Percentiles rank a stretch among this genome's conserved stretches.
Evolutionary conservation across 2,888 invertebrate species (phyloP).

Genomic region (Cheilosia soror): DNA sequence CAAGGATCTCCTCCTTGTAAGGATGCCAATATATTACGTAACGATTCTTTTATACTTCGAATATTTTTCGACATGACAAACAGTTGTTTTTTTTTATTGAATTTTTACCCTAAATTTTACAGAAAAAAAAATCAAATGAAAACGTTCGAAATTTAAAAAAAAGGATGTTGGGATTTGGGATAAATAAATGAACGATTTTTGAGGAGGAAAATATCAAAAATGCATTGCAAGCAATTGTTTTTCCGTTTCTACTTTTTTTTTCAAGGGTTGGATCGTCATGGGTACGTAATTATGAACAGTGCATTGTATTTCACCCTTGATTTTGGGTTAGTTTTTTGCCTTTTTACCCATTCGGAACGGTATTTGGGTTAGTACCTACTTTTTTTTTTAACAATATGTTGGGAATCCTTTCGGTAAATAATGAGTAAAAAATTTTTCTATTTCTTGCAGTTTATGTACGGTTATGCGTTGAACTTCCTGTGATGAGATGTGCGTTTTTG

Average conservation of each 20-base stretch:
- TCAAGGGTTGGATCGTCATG: constrained; percentile 40
- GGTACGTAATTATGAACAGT: constrained; percentile 21
- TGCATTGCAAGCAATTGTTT: constrained; percentile 37
- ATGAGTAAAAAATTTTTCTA: too few relatives aligned
- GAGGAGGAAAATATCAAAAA: constrained; percentile 36
- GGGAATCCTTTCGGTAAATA: constrained; percentile 12
- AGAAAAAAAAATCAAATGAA: not conserved
- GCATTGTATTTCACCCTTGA: constrained; percentile 14
- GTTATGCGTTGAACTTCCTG: constrained; percentile 18
- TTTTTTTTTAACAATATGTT: not conserved
- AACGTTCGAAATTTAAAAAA: constrained; percentile 46
- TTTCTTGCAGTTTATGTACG: not conserved
- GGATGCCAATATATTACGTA: constrained; percentile 49
- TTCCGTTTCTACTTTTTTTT: not conserved
- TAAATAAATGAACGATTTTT: constrained; percentile 28
- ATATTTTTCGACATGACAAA: constrained; percentile 57
- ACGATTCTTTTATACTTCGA: constrained; percentile 44
- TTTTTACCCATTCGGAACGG: constrained; percentile 14
- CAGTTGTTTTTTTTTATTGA: constrained; percentile 32
- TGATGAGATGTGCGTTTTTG: constrained; percentile 1
- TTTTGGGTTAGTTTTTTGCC: constrained; percentile 21
- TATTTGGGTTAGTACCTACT: not conserved
- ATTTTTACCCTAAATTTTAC: constrained; percentile 47
- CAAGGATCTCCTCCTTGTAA: constrained; percentile 25
- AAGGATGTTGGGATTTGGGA: constrained; percentile 44